Percentiles rank a stretch among this genome's conserved stretches.
Conservation (phyloP, 2,113 vertebrate genomes). For the western clawed frog (Xenopus tropicalis) region DNA sequence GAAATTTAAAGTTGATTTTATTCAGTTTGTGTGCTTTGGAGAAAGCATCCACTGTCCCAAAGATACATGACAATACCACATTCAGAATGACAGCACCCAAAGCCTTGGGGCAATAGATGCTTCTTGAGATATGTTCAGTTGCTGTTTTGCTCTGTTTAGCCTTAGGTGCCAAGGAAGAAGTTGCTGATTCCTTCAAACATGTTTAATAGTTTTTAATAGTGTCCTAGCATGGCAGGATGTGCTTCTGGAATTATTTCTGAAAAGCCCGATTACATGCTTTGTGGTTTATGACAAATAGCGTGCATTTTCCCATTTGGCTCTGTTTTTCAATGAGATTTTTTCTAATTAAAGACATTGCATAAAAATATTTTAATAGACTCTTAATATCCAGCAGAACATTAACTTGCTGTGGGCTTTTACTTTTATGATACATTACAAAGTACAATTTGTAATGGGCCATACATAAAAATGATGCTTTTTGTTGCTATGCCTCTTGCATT, state of each 20-base stretch:
- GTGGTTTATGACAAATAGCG: neutral
- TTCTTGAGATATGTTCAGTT: slow-evolving; percentile 67
- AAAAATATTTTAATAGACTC: too few relatives aligned
- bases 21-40: slow-evolving; percentile 60
- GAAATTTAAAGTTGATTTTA: slow-evolving; percentile 66
- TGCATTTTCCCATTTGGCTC: neutral
- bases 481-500: too few relatives aligned
- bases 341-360: too few relatives aligned
- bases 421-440: neutral
- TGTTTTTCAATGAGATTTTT: too few relatives aligned
- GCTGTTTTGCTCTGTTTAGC: slow-evolving; percentile 65
- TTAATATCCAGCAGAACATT: neutral
- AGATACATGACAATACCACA: slow-evolving; percentile 54
- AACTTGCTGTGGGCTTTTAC: neutral
- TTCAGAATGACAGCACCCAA: slow-evolving; percentile 63
- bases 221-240: slow-evolving; percentile 52
- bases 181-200: slow-evolving; percentile 66
- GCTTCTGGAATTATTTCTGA: slow-evolving; percentile 32
- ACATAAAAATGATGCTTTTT: too few relatives aligned
- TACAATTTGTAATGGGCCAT: too few relatives aligned
- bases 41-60: slow-evolving; percentile 51
- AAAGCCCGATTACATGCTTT: slow-evolving; percentile 46
- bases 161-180: slow-evolving; percentile 58
- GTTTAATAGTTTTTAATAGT: slow-evolving; percentile 63
- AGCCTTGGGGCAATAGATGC: slow-evolving; percentile 60